phyloP scores from a whole-genome alignment of 1,140 invertebrate genomes.

The Atta cephalotes region DNA sequence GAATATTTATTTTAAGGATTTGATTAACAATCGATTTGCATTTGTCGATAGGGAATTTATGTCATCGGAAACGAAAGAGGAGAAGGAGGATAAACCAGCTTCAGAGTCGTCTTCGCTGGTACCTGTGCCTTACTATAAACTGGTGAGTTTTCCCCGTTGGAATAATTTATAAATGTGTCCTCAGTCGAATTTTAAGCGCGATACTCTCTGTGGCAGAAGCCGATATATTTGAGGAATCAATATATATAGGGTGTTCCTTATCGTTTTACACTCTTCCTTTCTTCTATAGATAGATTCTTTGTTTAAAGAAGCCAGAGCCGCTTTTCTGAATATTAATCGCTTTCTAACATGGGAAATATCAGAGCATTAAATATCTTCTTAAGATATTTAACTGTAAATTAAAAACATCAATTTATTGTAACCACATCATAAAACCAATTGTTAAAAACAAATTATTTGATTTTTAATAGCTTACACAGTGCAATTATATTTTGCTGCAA shows the following conservation, averaged over 20 bases:
- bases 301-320: neutral
- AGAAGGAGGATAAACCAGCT: slow-evolving; percentile 79
- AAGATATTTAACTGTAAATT: neutral
- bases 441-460: too few relatives aligned
- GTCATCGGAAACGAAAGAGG: slow-evolving; percentile 83
- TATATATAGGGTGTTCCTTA: neutral
- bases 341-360: neutral
- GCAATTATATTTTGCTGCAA: too few relatives aligned
- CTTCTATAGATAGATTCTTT: neutral
- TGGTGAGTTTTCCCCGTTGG: slow-evolving; percentile 77
- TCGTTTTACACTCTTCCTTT: neutral
- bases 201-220: neutral
- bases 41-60: slow-evolving; percentile 84
- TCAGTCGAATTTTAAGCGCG: slow-evolving; percentile 8
- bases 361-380: neutral
- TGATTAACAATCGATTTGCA: slow-evolving; percentile 38
- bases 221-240: neutral
- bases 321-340: neutral
- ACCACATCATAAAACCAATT: too few relatives aligned
- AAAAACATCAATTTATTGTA: too few relatives aligned
- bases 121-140: slow-evolving; percentile 84
- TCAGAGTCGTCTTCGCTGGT: slow-evolving; percentile 71
- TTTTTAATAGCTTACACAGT: too few relatives aligned
- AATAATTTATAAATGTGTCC: slow-evolving; percentile 54
- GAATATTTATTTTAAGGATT: neutral